These are phyloP conservation scores for Sclerodermus sp. DNA, from an alignment of 2,888 invertebrate genomes.

Conservation along the genomic window DNA sequence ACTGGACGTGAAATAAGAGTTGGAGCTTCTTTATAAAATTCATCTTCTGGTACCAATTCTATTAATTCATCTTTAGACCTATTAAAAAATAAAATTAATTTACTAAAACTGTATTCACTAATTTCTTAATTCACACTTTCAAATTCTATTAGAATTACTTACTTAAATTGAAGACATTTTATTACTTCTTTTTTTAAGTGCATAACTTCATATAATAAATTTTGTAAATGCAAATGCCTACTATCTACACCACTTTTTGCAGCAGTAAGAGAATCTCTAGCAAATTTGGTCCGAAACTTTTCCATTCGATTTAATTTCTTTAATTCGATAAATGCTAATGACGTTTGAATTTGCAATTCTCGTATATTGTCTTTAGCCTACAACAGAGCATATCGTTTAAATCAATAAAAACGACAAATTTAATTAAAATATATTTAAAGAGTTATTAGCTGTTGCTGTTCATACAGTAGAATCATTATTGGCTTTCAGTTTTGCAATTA, in stretches of 20 bases:
- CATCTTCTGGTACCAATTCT: constrained; percentile 79
- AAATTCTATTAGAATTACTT: too few relatives aligned
- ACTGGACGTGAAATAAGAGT: constrained; percentile 69
- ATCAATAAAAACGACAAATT: constrained; percentile 2
- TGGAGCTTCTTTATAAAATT: constrained; percentile 82
- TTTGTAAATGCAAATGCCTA: constrained; percentile 87
- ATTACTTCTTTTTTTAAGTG: constrained; percentile 94
- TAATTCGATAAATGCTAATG: constrained; percentile 76
- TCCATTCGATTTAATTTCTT: constrained; percentile 90
- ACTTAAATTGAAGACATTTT: constrained; percentile 92
- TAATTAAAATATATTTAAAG: background rate
- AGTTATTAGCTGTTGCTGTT: constrained; percentile 3
- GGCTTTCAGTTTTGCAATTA: constrained; percentile 70
- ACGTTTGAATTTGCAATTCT: constrained; percentile 72
- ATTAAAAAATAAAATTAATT: constrained; percentile 14
- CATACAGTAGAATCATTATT: constrained; percentile 63
- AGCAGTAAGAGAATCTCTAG: constrained; percentile 77
- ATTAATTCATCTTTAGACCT: constrained; percentile 93
- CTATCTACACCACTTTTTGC: constrained; percentile 89
- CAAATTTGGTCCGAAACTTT: constrained; percentile 82
- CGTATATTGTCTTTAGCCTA: constrained; percentile 67
- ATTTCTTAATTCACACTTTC: too few relatives aligned
- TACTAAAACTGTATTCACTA: constrained; percentile 8
- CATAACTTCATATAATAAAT: constrained; percentile 90
- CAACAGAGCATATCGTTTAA: constrained; percentile 29